Base-by-base conservation (phyloP, 2,888 invertebrate genomes). In the Cynaeus angustus region DNA sequence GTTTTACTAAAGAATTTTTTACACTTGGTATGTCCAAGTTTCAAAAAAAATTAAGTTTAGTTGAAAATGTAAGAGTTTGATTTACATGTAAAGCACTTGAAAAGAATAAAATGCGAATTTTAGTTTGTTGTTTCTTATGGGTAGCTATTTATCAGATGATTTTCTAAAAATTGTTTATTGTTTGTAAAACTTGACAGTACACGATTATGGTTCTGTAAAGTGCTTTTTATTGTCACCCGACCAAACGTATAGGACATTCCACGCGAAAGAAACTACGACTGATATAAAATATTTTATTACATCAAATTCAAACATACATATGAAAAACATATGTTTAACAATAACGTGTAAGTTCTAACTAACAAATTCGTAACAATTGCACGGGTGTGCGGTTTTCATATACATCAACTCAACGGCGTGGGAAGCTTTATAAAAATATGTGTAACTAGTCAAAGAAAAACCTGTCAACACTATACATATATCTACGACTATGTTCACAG, bases 251-350 rank as follows among this genome's bases (percentile, higher is more conserved):
- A 21, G 21, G 21, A 21, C 21, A 21, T 21, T 21, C 21, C 21
- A 21, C 10, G 28, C n/a, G 10, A 26, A 7, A 8, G 13, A 52
- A 26, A 28, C 4, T 12, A 46, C 9, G 10, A 16, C 10, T 52
- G 67, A 59, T 73, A 75, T 71, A 75, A 75, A 75, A 75, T 72
- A 71, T 72, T 69, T 74, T 74, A 71, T 72, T 75, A 75, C 75
- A 75, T 68, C 72, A 69, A 75, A 70, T 73, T 74, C 69, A 69
- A 72, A 73, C 72, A 68, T 61, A 74, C 71, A 72, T 70, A 71
- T 73, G 74, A 71, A 73, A 74, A 74, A 70, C 66, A 66, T 70
- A 56, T 69, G 56, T 53, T 64, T 66, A 62, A 61, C 52, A 70
- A 70, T 66, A 66, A 66, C 70, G 66, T 70, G 70, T 67, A 69